A percentile compares a stretch with the other conserved stretches of the same genome.
Conservation (phyloP, 35 echinoderm and acorn worm genomes). For the Acanthaster planci region DNA sequence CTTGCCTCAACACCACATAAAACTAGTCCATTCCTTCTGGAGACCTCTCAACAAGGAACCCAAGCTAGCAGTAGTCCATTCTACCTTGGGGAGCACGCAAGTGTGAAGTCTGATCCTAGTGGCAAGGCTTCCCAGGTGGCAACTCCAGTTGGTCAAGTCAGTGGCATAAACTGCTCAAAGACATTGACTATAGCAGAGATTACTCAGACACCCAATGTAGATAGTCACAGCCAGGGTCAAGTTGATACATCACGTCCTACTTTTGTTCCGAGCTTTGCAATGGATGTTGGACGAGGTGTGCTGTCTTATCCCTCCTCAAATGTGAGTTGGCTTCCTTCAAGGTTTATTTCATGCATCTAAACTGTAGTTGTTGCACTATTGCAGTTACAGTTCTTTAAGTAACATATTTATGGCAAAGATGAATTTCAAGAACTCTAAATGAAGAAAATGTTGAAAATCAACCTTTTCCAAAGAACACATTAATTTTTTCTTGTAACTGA, state of each 20-base stretch:
- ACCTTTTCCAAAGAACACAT: too few relatives aligned
- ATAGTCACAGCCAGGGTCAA: not conserved
- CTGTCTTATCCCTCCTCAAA: not conserved
- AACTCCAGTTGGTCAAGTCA: not conserved
- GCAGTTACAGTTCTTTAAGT: too few relatives aligned
- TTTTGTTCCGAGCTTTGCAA: not conserved
- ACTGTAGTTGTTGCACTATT: too few relatives aligned
- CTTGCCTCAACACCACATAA: conserved; percentile 4
- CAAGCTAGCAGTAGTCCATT: not conserved
- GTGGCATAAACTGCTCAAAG: not conserved
- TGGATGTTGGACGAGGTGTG: not conserved
- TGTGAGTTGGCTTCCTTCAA: not conserved
- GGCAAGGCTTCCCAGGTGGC: not conserved
- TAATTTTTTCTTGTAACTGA: too few relatives aligned
- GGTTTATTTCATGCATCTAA: too few relatives aligned
- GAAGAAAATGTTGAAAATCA: too few relatives aligned
- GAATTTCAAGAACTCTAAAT: too few relatives aligned
- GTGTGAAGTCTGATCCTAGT: not conserved
- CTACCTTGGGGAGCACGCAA: not conserved
- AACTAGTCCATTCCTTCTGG: not conserved
- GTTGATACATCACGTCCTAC: not conserved
- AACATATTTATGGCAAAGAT: too few relatives aligned
- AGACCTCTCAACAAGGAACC: not conserved
- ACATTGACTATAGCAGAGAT: too few relatives aligned
- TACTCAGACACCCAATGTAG: not conserved